Evolutionary conservation across 2,888 invertebrate species (phyloP), one percentile per base, ranked within the genome.

Genomic region (Nephrotoma flavescens): DNA sequence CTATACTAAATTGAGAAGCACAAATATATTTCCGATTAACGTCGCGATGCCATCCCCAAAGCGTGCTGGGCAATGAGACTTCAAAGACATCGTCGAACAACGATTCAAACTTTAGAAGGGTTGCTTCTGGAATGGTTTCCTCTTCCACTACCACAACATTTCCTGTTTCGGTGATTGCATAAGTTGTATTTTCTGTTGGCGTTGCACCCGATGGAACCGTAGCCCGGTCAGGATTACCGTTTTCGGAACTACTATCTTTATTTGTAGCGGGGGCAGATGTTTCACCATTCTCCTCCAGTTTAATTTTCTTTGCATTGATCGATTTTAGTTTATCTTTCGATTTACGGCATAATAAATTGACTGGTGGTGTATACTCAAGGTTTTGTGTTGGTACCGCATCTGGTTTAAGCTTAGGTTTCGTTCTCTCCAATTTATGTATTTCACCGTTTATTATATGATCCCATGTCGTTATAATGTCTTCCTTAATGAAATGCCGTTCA

Each of bases 1-100:
- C 86, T 1, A 87, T 71, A 71, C 89, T 89, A 86, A 89, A 88
- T 45, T 88, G 89, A 41, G 88, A 88, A 42, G 89, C 89, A 83
- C 89, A 88, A 6, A 90, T 87, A 2, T 88, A 86, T 44, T 88
- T 88, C 15, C 89, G 89, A 7, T 89, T 86, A 9, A 89, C 88
- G 83, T 89, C 89, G 19, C 89, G 88, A 88, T 90, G 89, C 9
- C 89, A 87, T n/a, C 89, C 90, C 89, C 89, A 90, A 0, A 89
- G 52, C 0, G 89, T 89, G 52, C 88, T 89, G 0, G 90, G 90
- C 11, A 89, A 84, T 1, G 87, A 86, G 0, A 90, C 88, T 87
- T 89, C 89, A 86, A 87, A 88, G 0, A 88, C 88, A 15, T 89
- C 89, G 15, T 90, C 89, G 86, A 89, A 89, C 1, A 89, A 71